Evolutionary conservation across 2,797 vertebrate species (phyloP), one percentile per base, ranked within the genome.

Genomic region (Macrochelys suwanniensis): DNA sequence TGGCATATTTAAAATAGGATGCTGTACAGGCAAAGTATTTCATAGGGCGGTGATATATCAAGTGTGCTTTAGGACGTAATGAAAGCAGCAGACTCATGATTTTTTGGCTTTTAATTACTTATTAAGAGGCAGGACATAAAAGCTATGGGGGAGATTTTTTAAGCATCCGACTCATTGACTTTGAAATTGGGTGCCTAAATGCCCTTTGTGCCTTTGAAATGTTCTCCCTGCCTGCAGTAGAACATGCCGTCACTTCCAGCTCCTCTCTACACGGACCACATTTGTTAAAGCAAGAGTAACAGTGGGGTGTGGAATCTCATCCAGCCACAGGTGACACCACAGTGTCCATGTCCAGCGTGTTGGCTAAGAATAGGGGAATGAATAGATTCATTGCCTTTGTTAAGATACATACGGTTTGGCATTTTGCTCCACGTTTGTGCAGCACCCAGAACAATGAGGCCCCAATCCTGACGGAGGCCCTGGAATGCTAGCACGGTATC

Each of bases 31-130:
- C 97, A 96, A 97, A 97, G 96, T 88, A 92, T 97, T 97, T 97
- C 97, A 96, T 95, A 97, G 97, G 92, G 96, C 49, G 61, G 95
- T 97, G 96, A 96, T 96, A 93, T 96, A 97, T 96, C 96, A 78
- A 97, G 96, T 94, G 96, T 93, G 93, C 96, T 97, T 95, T 95
- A 97, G 96, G 97, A 97, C 95, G 96, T 95, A 92, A 97, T 97
- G 96, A 97, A 97, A 97, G 97, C 96, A 91, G 96, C 97, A 97
- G 97, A 98, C 97, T 97, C 97, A 97, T 96, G 96, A 95, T 95
- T 97, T 98, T 97, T 97, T 90, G 96, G 97, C 96, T 96, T 97
- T 98, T 97, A 97, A 97, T 98, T 97, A 96, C 96, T 98, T 97
- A 94, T 97, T 97, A 97, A 97, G 97, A 97, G 95, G 88, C 97